phyloP scores from a whole-genome alignment of 2,113 vertebrate genomes.

The Micronisus gabar region DNA sequence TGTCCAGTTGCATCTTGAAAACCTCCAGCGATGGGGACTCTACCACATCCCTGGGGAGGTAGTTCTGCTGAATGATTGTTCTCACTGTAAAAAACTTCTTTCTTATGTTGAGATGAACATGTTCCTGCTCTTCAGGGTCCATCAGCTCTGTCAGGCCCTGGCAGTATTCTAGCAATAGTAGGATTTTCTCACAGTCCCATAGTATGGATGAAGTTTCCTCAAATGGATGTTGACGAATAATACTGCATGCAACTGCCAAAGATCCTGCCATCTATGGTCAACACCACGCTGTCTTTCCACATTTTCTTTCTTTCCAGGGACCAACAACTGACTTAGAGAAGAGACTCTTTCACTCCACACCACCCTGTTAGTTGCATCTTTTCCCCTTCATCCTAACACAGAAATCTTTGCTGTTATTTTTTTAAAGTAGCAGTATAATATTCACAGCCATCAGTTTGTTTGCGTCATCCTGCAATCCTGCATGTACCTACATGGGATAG shows the following conservation, averaged over 20 bases:
- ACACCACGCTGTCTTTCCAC: background rate
- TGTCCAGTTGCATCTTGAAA: background rate
- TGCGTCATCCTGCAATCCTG: background rate
- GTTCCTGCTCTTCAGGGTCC: background rate
- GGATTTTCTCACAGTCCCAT: background rate
- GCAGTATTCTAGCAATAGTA: background rate
- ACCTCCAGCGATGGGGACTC: background rate
- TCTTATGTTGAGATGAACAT: background rate
- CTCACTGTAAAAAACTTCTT: background rate
- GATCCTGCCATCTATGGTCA: background rate
- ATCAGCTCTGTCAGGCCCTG: background rate
- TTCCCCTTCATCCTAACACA: background rate
- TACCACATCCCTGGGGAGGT: background rate
- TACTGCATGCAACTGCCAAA: background rate
- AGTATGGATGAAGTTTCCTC: background rate
- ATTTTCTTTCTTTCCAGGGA: background rate
- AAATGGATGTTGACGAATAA: background rate
- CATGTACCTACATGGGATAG: rapidly evolving
- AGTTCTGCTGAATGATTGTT: background rate
- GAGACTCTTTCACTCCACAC: background rate
- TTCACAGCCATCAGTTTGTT: background rate
- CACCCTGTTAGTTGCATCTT: background rate
- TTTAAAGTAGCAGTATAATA: background rate
- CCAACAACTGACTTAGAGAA: background rate
- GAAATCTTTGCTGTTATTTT: background rate